Evolutionary conservation across 2,113 vertebrate genomes (phyloP), one percentile per base, ranked within the genome.

Genomic region (Nannospalax galili): DNA sequence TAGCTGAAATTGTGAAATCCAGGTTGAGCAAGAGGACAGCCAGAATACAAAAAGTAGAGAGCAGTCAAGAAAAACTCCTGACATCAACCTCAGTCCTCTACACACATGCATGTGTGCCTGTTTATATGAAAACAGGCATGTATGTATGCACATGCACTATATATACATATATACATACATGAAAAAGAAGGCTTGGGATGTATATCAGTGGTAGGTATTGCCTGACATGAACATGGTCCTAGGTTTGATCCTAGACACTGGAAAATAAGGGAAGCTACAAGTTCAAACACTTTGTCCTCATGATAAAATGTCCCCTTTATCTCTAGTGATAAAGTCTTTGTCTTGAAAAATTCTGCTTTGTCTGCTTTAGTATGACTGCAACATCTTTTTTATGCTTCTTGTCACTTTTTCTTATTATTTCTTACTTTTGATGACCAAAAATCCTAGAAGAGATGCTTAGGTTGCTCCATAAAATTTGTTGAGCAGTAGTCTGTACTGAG

Each of bases 381-480:
- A 0, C 35, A 93, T 42, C 20, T 69, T 86, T 84, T 65, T 56
- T 45, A 72, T 80, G 48, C 20, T 81, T 94, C 48, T n/a, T 82
- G 58, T 42, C 62, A 19, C 58, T 67, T 91, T 32, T 89, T 84
- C 84, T 73, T 82, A 16, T 81, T 92, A 22, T 60, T 91, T 88
- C 48, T 77, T 93, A 70, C 6, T 81, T 60, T 79, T 84, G 11
- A 69, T 84, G 52, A 1, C 40, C 69, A 74, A 86, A 86, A 77
- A 40, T 32, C 52, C 19, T 26, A 92, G 42, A 92, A 90, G 7
- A 85, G 32, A 94, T 92, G 11, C 12, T 93, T 91, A 70, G 7
- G 20, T 94, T 95, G 74, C 14, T 58, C 56, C 32, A 75, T 92
- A 92, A 86, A 90, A 92, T 86, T 69, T 77, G 11, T 89, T 58